Conservation (phyloP, 2,888 invertebrate genomes). For the Perizoma flavofasciatum region DNA sequence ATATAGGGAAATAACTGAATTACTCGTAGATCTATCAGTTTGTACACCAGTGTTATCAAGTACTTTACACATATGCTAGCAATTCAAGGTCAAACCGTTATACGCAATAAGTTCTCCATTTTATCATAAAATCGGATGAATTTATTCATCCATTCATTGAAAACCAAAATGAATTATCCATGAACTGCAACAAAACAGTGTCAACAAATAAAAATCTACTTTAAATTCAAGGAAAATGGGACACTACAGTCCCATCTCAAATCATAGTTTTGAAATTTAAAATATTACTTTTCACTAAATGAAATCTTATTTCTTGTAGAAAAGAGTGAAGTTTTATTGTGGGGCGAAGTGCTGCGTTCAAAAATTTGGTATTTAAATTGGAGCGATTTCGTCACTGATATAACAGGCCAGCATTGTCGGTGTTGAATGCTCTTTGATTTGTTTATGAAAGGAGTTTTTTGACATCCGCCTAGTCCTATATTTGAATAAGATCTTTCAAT, state of each 20-base stretch:
- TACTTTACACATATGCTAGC: slow-evolving; percentile 17
- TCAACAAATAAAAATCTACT: slow-evolving; percentile 32
- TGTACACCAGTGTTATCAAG: slow-evolving; percentile 10
- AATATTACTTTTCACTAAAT: slow-evolving; percentile 4
- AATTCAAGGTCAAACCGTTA: slow-evolving; percentile 17
- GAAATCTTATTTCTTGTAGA: slow-evolving; percentile 9
- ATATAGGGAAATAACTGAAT: slow-evolving; percentile 12
- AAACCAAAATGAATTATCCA: slow-evolving; percentile 25
- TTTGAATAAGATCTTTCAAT: slow-evolving; percentile 22
- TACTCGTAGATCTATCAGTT: slow-evolving; percentile 7
- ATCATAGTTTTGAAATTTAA: slow-evolving; percentile 20
- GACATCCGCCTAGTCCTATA: slow-evolving; percentile 23
- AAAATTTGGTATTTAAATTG: slow-evolving; percentile 42
- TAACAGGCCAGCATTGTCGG: slow-evolving; percentile 36
- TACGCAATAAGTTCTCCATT: not conserved
- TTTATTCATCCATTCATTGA: slow-evolving; percentile 5
- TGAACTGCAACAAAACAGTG: slow-evolving; percentile 28
- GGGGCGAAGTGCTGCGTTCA: slow-evolving; percentile 1
- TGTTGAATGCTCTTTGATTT: slow-evolving; percentile 31
- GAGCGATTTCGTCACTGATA: slow-evolving; percentile 49
- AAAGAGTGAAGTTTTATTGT: slow-evolving; percentile 7
- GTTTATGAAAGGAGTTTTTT: slow-evolving; percentile 30
- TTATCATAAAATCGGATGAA: too few relatives aligned
- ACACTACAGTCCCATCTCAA: slow-evolving; percentile 33
- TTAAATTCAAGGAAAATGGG: slow-evolving; percentile 39